Conservation (phyloP, 2,888 invertebrate genomes). For the Megaustenia siamemsis region DNA sequence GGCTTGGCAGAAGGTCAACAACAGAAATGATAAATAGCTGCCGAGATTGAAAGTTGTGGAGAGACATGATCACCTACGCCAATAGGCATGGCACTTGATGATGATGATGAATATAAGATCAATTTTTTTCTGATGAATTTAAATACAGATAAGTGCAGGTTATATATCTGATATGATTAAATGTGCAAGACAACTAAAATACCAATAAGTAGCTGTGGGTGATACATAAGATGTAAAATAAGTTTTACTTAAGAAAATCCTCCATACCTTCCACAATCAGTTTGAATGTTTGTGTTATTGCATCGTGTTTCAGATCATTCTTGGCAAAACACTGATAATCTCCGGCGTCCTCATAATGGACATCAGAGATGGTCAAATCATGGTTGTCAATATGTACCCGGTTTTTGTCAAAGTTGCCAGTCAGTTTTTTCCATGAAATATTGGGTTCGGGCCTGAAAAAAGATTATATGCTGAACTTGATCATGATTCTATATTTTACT, state of each 20-base stretch:
- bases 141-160: too few species aligned
- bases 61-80: too few species aligned
- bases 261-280: conserved; percentile 72
- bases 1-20: too few species aligned
- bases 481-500: too few species aligned
- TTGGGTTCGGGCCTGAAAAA: conserved; percentile 90
- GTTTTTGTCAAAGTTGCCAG: conserved; percentile 81
- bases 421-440: conserved; percentile 93
- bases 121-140: too few species aligned
- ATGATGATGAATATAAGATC: too few species aligned
- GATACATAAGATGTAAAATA: not conserved
- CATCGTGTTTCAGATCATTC: conserved; percentile 65
- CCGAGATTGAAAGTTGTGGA: too few species aligned
- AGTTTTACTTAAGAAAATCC: too few species aligned
- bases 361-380: conserved; percentile 84
- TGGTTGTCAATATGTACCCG: conserved; percentile 88
- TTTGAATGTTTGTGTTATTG: conserved; percentile 75
- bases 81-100: too few species aligned
- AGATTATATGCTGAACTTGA: too few species aligned
- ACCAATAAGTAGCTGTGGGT: not conserved
- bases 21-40: too few species aligned
- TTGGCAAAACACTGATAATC: conserved; percentile 89
- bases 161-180: too few species aligned
- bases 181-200: not conserved
- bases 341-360: conserved; percentile 88